phyloP scores from a whole-genome alignment of 2,797 vertebrate species.

The Anguilla pacifica region DNA sequence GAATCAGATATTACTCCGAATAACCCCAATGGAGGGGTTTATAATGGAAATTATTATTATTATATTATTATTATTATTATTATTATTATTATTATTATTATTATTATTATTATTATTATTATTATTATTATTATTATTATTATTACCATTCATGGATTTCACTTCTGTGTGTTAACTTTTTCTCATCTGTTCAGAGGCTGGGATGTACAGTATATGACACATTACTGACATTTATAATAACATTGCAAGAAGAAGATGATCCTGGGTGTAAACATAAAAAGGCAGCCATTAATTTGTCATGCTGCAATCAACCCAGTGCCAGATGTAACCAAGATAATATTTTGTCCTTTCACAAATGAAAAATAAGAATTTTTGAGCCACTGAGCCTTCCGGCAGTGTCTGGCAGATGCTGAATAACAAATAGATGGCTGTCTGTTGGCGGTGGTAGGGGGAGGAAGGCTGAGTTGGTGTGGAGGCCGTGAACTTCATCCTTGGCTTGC shows the following conservation, averaged over 20 bases:
- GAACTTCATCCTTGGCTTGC: neutral
- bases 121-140: too few relatives aligned
- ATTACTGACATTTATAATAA: neutral
- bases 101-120: too few relatives aligned
- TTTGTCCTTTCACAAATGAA: neutral
- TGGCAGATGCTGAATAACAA: neutral
- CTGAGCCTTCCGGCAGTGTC: neutral
- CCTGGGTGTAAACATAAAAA: neutral
- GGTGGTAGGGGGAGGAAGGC: neutral
- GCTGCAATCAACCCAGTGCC: neutral
- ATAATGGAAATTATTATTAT: too few relatives aligned
- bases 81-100: neutral
- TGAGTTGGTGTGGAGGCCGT: neutral
- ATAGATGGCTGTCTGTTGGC: neutral
- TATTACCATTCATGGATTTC: neutral
- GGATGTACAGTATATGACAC: neutral
- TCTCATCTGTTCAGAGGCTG: neutral
- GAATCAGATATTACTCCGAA: neutral
- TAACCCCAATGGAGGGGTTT: neutral
- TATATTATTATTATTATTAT: too few relatives aligned
- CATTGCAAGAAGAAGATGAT: neutral
- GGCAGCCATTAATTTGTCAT: neutral
- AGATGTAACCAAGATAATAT: neutral
- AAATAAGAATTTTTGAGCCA: constrained; percentile 7
- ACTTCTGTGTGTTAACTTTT: neutral